Base-by-base conservation (phyloP, 1,140 invertebrate species). In the Oscheius sp. region DNA sequence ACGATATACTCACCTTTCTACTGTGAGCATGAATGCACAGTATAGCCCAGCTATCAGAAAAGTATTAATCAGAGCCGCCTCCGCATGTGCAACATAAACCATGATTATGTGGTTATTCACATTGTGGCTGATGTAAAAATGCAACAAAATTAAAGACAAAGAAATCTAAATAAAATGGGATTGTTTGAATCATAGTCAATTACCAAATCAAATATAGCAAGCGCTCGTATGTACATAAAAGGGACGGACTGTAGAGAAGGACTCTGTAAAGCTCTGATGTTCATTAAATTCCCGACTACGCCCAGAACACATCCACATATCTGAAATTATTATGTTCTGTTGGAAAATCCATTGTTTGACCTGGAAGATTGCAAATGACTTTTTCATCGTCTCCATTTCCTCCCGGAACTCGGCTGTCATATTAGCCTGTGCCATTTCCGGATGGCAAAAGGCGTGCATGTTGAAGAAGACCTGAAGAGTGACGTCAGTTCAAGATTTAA, bases 41-140 rank as follows among this genome's bases (percentile, higher is more conserved):
- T 82, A 82, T 26, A 82, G 75, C 10, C 80, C 82, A n/a, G 82
- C 82, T 13, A 83, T 78, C n/a, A 82, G 58, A 52, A 84, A 84
- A 7, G 78, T 74, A 58, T 82, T 82, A 49, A 82, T 83, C 7
- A 84, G 31, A 13, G 83, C 78, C 23, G 82, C 77, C 69, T 80
- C 78, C 18, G 78, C 31, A 34, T 79, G 65, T 3, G 74, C 45
- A 3, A 34, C 38, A 26, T 64, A 81, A 20, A 71, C 52, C 49
- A 81, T 67, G 1, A 63, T 26, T 3, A 34, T 29, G 34, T 61
- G 46, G 15, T 20, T 73, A 26, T 31, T 35, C 1, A 52, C 1
- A 7, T 26, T 20, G 0, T 23, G 32, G 10, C 31, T 20, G 1
- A 81, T 46, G 2, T 59, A 52, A 55, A 80, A 84, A 68, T 84